Conservation (phyloP, 2,797 vertebrate species). For the Rhadinocentrus ornatus region DNA sequence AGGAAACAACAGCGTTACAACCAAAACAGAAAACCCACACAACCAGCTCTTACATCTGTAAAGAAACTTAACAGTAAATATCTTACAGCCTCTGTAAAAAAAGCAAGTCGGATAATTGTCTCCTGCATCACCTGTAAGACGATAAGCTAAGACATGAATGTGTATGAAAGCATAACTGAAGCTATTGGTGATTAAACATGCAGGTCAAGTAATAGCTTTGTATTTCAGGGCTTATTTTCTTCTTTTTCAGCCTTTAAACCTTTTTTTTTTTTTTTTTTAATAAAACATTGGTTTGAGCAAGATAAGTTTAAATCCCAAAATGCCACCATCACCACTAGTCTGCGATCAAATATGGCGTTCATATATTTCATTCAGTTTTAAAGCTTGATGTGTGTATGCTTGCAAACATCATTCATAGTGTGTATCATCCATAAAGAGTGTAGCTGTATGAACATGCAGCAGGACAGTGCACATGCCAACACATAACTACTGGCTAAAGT, state of each 20-base stretch:
- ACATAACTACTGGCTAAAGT: constrained; percentile 1
- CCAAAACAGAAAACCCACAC: no score
- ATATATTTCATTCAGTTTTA: neutral
- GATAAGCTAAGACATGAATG: no score
- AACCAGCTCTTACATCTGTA: neutral
- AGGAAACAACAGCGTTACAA: no score
- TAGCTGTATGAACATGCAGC: neutral
- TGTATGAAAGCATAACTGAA: neutral
- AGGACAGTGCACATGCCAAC: neutral
- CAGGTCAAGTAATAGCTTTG: no score
- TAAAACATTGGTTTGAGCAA: neutral
- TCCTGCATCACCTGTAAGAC: no score
- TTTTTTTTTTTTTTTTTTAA: neutral
- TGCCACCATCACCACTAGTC: neutral
- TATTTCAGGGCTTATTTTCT: neutral
- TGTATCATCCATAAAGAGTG: neutral
- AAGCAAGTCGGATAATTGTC: no score
- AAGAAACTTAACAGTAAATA: neutral
- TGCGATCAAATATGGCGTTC: neutral
- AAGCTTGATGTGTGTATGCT: neutral
- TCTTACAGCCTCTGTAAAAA: no score
- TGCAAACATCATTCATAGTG: neutral
- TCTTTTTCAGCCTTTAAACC: neutral
- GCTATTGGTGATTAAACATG: no score
- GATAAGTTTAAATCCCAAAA: neutral